phyloP scores from a whole-genome alignment of 2,113 vertebrate species.

The Trichomycterus rosablanca region DNA sequence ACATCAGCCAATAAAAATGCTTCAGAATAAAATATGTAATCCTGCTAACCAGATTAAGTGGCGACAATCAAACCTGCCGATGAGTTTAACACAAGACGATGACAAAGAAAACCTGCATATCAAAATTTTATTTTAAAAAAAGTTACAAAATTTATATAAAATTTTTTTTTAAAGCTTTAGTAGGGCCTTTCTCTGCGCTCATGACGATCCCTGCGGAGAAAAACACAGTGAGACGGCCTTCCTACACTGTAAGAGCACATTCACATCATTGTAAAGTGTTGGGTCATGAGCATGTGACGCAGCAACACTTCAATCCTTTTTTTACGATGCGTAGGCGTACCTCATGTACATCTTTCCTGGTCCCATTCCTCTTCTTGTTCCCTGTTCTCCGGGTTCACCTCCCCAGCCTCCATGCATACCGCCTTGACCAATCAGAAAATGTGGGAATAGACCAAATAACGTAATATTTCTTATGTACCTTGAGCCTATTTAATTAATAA shows the following conservation, averaged over 20 bases:
- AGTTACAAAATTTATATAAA: conserved; percentile 12
- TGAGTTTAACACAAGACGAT: too few relatives aligned
- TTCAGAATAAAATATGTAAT: too few relatives aligned
- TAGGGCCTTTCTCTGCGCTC: conserved; percentile 52
- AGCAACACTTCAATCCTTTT: too few relatives aligned
- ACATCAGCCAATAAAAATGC: too few relatives aligned
- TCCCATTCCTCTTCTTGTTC: conserved; percentile 70
- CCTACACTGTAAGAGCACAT: too few relatives aligned
- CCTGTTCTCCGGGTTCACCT: conserved; percentile 80
- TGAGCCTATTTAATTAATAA: too few relatives aligned
- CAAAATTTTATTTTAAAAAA: conserved; percentile 33
- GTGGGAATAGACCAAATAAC: too few relatives aligned
- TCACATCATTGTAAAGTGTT: too few relatives aligned
- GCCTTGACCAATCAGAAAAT: conserved; percentile 67
- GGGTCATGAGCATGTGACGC: background rate
- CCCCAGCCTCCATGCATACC: conserved; percentile 89
- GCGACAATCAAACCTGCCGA: too few relatives aligned
- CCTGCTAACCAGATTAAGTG: too few relatives aligned
- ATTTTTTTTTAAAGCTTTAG: conserved; percentile 25
- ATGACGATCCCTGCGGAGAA: conserved; percentile 43
- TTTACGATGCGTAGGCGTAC: conserved; percentile 31
- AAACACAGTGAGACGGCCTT: background rate
- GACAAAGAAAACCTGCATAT: too few relatives aligned
- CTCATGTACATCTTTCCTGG: conserved; percentile 55
- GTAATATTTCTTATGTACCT: too few relatives aligned